Percentiles rank a stretch among this genome's conserved stretches.
These are phyloP conservation scores for Cygnus buccinator DNA, from an alignment of 2,113 vertebrate species.

Conservation along the genomic window DNA sequence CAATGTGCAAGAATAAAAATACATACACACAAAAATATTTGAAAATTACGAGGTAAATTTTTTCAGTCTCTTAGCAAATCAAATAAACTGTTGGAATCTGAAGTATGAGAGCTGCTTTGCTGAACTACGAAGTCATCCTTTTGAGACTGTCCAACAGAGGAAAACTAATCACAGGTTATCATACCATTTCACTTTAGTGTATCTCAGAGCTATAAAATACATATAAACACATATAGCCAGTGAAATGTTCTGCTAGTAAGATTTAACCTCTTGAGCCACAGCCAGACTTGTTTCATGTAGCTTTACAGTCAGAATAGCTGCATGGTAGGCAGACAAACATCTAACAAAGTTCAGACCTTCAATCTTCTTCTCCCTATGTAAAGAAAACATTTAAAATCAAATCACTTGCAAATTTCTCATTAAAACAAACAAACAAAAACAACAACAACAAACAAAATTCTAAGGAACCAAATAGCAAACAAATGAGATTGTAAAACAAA, in stretches of 20 bases:
- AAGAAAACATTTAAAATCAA: background rate
- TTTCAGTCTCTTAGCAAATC: background rate
- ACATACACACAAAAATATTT: background rate
- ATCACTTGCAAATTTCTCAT: background rate
- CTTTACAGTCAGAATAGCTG: conserved; percentile 79
- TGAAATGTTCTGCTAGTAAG: background rate
- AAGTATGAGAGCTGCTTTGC: background rate
- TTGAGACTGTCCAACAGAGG: background rate
- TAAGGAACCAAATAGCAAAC: background rate
- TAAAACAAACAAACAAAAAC: background rate
- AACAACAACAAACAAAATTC: too few species aligned
- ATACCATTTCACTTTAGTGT: background rate
- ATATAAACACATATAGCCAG: background rate
- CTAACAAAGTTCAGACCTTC: conserved; percentile 88
- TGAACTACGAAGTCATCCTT: background rate
- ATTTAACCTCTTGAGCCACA: conserved; percentile 90
- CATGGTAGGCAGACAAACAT: conserved; percentile 87
- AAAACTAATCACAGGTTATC: background rate
- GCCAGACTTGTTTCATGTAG: conserved; percentile 90
- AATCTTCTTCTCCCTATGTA: conserved; percentile 94
- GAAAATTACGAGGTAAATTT: background rate
- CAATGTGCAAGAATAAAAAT: background rate
- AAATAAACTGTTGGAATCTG: background rate
- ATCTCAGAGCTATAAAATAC: background rate
- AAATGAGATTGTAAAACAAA: background rate